Evolutionary conservation across 1,140 invertebrate species (phyloP), one percentile per base, ranked within the genome.

Genomic region (Drosophila mayri): DNA sequence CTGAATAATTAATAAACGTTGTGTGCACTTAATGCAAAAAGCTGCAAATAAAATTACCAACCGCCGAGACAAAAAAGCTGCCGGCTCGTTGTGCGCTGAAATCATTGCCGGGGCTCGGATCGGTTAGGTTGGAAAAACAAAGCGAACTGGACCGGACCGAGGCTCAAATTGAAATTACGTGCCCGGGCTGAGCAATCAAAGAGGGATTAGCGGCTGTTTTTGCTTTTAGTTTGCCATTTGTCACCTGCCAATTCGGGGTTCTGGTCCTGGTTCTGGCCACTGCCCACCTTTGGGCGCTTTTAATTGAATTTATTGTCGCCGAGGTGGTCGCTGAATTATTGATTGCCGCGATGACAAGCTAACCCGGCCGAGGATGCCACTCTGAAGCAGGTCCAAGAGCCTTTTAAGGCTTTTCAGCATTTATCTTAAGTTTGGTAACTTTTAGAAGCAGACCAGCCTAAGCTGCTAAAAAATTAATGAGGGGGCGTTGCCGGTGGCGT

Each of bases 1-100:
- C 49, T 83, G 76, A 79, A 83, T 83, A 83, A 83, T 83, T 83
- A 83, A 83, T 83, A 83, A 83, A 83, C 80, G 77, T 75, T 79
- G 80, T 82, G 80, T 82, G 80, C 80, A 82, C 80, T 83, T 83
- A 75, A 83, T 83, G 80, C 80, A 83, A 83, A 83, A 83, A 78
- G 75, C 70, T 64, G 80, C 80, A 83, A 83, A 83, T 65, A 70
- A 79, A 83, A 83, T 83, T 83, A 83, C 59, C 49, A 83, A 83
- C 81, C 52, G 38, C 32, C 62, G 64, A 52, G 46, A 59, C 54
- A 70, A 57, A 59, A 76, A 71, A 38, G 22, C 18, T n/a, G 14
- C 44, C 20, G 46, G 20, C 62, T 66, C 22, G 66, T 70, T 70
- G 63, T 67, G 47, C 46, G 11, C 47, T 30, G 66, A 68, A 70